Percentiles rank a stretch among this genome's conserved stretches.
Conservation (phyloP, 2,888 invertebrate species). For the Pterobdella sp. region DNA sequence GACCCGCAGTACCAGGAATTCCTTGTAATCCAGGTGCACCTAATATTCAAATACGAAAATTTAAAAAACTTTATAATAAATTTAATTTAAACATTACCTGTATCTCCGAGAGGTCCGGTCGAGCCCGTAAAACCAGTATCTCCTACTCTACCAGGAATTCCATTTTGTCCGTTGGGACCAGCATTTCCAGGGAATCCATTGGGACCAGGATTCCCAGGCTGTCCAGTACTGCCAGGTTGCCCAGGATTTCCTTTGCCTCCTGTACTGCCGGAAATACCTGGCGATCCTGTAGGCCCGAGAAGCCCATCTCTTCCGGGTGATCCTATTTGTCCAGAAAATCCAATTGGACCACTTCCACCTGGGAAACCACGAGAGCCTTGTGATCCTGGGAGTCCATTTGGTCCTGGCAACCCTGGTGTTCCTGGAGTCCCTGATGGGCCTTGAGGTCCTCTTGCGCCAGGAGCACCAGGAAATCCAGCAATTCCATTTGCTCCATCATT, state of each 20-base stretch:
- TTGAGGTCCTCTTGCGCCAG: background rate
- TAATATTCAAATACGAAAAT: no score
- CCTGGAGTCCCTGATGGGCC: constrained; percentile 20
- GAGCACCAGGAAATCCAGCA: constrained; percentile 10
- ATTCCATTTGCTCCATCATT: constrained; percentile 16
- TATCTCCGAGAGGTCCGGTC: background rate
- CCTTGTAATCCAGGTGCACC: no score
- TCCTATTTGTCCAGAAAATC: background rate
- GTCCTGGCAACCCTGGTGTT: constrained; percentile 21
- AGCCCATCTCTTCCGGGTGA: background rate
- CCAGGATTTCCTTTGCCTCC: background rate
- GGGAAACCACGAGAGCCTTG: background rate
- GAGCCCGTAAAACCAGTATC: background rate
- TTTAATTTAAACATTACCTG: no score
- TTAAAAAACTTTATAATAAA: no score
- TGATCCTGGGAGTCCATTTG: no score
- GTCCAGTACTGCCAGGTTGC: background rate
- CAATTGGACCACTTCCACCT: background rate
- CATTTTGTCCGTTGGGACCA: background rate
- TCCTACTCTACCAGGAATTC: background rate
- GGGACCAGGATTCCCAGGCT: background rate
- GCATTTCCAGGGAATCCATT: background rate
- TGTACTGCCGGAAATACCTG: background rate
- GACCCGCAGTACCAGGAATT: no score
- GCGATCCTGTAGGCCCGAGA: background rate